phyloP scores from a whole-genome alignment of 2,888 invertebrate genomes.

The Drosophila testacea region DNA sequence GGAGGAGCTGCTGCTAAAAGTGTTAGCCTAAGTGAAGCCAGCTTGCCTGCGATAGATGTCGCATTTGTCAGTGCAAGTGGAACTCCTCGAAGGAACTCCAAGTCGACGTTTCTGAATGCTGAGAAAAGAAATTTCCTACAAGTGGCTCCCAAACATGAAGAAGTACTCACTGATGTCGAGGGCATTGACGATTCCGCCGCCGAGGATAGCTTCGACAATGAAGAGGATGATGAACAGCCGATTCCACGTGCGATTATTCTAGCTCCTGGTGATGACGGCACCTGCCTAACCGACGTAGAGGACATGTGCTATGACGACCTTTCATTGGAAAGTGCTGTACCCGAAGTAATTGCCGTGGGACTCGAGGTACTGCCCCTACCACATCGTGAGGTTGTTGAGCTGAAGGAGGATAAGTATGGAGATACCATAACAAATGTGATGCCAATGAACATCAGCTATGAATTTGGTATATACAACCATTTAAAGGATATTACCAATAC shows the following conservation, averaged over 20 bases:
- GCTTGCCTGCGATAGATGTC: conserved; percentile 78
- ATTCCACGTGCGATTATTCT: conserved; percentile 80
- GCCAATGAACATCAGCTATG: conserved; percentile 84
- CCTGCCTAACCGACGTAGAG: conserved; percentile 84
- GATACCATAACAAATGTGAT: conserved; percentile 85
- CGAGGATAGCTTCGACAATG: conserved; percentile 78
- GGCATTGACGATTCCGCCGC: conserved; percentile 84
- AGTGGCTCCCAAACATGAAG: conserved; percentile 73
- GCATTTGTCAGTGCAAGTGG: conserved; percentile 73
- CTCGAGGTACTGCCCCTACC: conserved; percentile 83
- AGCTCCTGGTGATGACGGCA: conserved; percentile 79
- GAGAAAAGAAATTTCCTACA: conserved; percentile 66
- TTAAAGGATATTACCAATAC: conserved; percentile 85
- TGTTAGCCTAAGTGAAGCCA: conserved; percentile 61
- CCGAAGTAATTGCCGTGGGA: conserved; percentile 52
- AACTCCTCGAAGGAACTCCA: conserved; percentile 58
- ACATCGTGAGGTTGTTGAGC: conserved; percentile 85
- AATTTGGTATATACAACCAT: conserved; percentile 79
- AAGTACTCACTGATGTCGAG: conserved; percentile 86
- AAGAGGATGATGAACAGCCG: conserved; percentile 82
- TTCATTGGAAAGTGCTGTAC: conserved; percentile 37
- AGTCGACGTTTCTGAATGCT: conserved; percentile 47
- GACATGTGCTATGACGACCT: conserved; percentile 79
- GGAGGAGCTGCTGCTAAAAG: conserved; percentile 66
- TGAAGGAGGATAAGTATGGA: conserved; percentile 84